Percentiles rank a stretch among this genome's conserved stretches.
These are phyloP conservation scores for Nephrotoma flavescens DNA, from an alignment of 2,888 invertebrate genomes.

Conservation along the genomic window DNA sequence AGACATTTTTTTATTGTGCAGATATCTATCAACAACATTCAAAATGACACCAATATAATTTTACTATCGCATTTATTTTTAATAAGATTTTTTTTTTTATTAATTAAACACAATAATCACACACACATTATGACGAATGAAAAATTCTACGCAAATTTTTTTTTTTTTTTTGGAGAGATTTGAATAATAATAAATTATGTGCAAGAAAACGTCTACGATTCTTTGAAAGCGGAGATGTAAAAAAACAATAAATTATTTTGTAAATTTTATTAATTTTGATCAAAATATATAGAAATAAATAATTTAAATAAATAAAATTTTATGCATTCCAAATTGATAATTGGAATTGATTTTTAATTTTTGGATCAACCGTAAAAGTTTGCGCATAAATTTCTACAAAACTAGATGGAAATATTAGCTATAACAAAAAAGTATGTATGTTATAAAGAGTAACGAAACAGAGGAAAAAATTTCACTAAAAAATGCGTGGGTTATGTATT, in stretches of 20 bases:
- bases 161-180: neutral
- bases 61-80: neutral
- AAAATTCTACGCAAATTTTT: neutral
- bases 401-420: too few relatives aligned
- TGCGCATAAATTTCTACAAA: too few relatives aligned
- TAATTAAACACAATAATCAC: neutral
- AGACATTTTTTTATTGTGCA: neutral
- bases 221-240: neutral
- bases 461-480: too few relatives aligned
- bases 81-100: neutral
- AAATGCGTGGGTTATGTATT: too few relatives aligned
- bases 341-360: neutral
- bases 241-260: neutral
- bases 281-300: neutral
- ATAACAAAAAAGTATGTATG: too few relatives aligned
- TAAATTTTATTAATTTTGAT: neutral
- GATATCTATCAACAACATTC: neutral
- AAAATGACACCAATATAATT: neutral
- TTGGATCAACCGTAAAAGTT: too few relatives aligned
- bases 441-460: too few relatives aligned
- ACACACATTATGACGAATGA: neutral
- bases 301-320: neutral
- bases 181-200: neutral
- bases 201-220: neutral
- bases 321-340: neutral